Evolutionary conservation across 1,140 invertebrate species (phyloP).

Genomic region (Camponotus floridanus): DNA sequence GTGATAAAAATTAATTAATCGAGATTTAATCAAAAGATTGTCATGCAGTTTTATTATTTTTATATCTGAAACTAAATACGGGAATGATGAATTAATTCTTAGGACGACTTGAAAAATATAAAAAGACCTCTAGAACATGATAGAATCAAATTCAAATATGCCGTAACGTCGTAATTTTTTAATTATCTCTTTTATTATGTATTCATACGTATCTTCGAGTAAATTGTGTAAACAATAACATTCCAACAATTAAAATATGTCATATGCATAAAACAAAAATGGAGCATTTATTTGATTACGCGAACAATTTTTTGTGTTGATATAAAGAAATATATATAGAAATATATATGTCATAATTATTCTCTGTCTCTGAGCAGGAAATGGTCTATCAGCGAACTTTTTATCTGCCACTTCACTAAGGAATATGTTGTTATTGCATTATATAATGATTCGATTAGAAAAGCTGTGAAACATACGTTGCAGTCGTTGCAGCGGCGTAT

Average conservation of each 20-base stretch:
- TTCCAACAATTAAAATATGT: background rate
- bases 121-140: background rate
- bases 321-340: background rate
- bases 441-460: slow-evolving; percentile 37
- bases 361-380: background rate
- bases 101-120: background rate
- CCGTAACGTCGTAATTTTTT: background rate
- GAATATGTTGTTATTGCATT: slow-evolving; percentile 23
- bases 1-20: background rate
- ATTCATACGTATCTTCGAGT: background rate
- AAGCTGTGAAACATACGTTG: slow-evolving; percentile 81
- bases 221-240: background rate
- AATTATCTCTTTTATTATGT: background rate
- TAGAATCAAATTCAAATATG: background rate
- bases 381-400: slow-evolving; percentile 6
- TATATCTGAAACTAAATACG: slow-evolving; percentile 2
- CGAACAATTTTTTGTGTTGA: background rate
- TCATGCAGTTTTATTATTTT: background rate
- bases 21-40: background rate
- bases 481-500: slow-evolving; percentile 84
- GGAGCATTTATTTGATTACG: background rate
- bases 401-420: slow-evolving; percentile 26
- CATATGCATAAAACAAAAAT: background rate
- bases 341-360: background rate
- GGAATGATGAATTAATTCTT: background rate